Base-by-base conservation (phyloP, 2,113 vertebrate species). In the Hydrochoerus hydrochaeris region DNA sequence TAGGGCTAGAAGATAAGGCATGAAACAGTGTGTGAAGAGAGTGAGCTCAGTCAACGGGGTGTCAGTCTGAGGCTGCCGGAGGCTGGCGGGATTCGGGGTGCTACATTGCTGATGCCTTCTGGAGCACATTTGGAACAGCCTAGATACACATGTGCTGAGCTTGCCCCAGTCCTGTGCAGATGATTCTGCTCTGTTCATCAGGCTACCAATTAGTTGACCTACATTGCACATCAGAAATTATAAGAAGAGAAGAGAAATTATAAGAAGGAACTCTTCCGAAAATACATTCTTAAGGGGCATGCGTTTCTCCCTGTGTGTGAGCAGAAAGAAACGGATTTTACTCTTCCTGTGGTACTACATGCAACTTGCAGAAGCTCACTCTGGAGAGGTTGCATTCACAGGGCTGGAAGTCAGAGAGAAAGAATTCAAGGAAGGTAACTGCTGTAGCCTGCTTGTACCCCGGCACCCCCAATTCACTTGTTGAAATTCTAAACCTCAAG, bases 1-100 rank as follows among this genome's bases (percentile, higher is more conserved):
- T 54, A 82, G 65, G 83, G 0, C 52, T 80, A 87, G 95, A 95
- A 97, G 97, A 95, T 95, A 63, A 97, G 95, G 87, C 90, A 81
- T 94, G 96, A 98, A 97, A 95, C 62, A 83, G 41, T 91, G 90
- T 94, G 95, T 98, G 96, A 69, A 28, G 62, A 97, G 95, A 97
- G 92, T 49, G 78, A 97, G 91, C 94, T 96, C 90, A 96, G 91
- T 93, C 93, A 94, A 90, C 13, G 44, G 97, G 92, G 73, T 92
- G 95, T 83, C 54, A 95, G 78, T 54, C 30, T 83, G 83, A 96
- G 93, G 87, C 85, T 92, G 84, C 62, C 46, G 77, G 75, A 52
- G 75, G 9, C 94, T 90, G 86, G 93, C 84, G 63, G 90, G 94
- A 95, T 97, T 95, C 52, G 32, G 38, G 84, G 86, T 91, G 90